Evolutionary conservation across 2,113 vertebrate genomes (phyloP), one percentile per base, ranked within the genome.

Genomic region (Tragelaphus scriptus): DNA sequence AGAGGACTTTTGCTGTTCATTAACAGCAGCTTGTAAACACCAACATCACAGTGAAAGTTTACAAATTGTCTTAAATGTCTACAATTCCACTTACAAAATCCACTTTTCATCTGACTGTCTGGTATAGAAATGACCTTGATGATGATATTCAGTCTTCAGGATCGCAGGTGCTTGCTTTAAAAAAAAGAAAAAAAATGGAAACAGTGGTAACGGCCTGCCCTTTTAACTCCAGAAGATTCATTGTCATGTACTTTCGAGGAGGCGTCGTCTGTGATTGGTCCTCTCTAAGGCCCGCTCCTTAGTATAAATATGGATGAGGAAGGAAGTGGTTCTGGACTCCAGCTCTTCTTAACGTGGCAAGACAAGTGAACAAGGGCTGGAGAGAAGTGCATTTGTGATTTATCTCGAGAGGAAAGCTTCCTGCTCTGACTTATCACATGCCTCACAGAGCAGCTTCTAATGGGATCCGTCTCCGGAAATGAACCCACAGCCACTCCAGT

Each of bases 331-430:
- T n/a, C 14, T 61, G 77, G 61, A 61, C 87, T 71, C 28, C 19
- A 63, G 68, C 44, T 77, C 82, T 84, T 77, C 75, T n/a, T 53
- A 88, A 91, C 23, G 32, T 9, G 0, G 21, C 23, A 53, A 89
- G 59, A 93, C 26, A 36, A 47, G 55, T 40, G n/a, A 88, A 75
- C 49, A 88, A 85, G 21, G 30, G 68, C 91, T 91, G 47, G 82
- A 65, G 88, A 44, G n/a, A 65, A 68, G n/a, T 14, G 28, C 65
- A 6, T 81, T 65, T 58, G 23, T 88, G 96, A 97, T 97, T 97
- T 97, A 3, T 47, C 88, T 95, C 56, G 82, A 68, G 94, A 77
- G 81, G 30, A 97, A 93, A 88, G 12, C 0, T 8, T 53, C 82
- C 80, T n/a, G 56, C 89, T 94, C 1, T 49, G 7, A 40, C 47